Conservation (phyloP, 2,797 vertebrate genomes). For the Columba guinea region DNA sequence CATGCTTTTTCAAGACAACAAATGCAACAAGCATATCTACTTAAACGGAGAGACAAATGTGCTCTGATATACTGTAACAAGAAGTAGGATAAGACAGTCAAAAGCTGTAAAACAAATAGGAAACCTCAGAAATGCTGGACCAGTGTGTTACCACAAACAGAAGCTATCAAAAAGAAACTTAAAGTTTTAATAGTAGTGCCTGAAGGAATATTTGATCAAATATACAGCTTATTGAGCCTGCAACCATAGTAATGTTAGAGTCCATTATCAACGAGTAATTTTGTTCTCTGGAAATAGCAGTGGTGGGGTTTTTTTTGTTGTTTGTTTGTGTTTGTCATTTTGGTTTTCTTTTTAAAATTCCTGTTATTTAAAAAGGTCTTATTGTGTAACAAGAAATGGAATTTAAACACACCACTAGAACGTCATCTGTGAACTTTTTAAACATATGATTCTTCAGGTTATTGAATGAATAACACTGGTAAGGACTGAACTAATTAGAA, state of each 20-base stretch:
- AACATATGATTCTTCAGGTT: not conserved
- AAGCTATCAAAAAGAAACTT: slow-evolving; percentile 22
- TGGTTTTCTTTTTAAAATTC: not conserved
- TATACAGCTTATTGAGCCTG: not conserved
- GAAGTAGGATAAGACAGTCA: not conserved
- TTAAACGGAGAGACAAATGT: not conserved
- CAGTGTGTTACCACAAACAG: slow-evolving; percentile 1
- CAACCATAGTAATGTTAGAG: not conserved
- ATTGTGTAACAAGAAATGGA: not conserved
- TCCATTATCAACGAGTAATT: not conserved
- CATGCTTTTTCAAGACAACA: not conserved
- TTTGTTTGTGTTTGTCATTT: no score
- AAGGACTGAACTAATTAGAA: not conserved
- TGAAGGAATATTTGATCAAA: slow-evolving; percentile 49
- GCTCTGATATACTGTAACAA: not conserved
- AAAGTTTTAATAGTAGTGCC: not conserved
- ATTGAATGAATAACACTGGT: not conserved
- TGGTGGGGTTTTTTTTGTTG: no score
- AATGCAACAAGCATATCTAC: not conserved
- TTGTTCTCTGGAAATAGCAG: not conserved
- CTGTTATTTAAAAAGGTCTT: not conserved
- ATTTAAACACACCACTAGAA: not conserved
- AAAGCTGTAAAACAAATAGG: not conserved
- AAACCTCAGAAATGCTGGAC: not conserved
- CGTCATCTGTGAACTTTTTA: not conserved